A percentile compares a stretch with the other conserved stretches of the same genome.
These are phyloP conservation scores for Acanthurus leucopareius DNA, from an alignment of 2,797 vertebrate genomes.

Conservation along the genomic window DNA sequence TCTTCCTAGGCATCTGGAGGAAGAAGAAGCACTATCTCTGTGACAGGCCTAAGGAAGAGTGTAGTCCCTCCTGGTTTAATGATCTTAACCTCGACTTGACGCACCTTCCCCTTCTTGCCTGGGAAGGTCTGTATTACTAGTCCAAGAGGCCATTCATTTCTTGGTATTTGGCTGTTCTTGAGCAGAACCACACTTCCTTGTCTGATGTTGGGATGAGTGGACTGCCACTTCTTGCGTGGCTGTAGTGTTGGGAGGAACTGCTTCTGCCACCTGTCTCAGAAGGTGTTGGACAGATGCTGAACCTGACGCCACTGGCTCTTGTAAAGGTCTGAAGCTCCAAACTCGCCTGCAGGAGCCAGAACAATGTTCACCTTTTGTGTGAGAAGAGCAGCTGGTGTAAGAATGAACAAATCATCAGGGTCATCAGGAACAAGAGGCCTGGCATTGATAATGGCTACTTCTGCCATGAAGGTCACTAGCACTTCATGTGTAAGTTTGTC, in stretches of 20 bases:
- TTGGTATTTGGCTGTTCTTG: not conserved
- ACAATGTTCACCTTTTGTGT: conserved; percentile 33
- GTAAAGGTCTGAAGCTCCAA: not conserved
- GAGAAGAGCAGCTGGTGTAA: conserved; percentile 39
- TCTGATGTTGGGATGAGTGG: not conserved
- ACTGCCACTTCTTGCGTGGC: not conserved
- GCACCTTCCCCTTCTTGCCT: not conserved
- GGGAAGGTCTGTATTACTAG: not conserved
- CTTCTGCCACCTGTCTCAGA: not conserved
- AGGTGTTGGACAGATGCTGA: not conserved
- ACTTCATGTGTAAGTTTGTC: conserved; percentile 37
- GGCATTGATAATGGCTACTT: not conserved
- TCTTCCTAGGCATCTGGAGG: no score
- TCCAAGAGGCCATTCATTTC: conserved; percentile 2
- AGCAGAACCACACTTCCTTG: not conserved
- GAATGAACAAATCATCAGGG: conserved; percentile 10
- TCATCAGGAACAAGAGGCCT: conserved; percentile 38
- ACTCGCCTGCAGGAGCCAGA: not conserved
- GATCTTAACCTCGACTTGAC: not conserved
- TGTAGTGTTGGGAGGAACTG: not conserved
- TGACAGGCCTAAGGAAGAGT: not conserved
- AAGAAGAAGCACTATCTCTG: no score
- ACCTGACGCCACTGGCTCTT: not conserved
- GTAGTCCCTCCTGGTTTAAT: not conserved
- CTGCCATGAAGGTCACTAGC: conserved; percentile 38